phyloP scores from a whole-genome alignment of 2,888 invertebrate genomes.

The Onthophagus sagittarius region DNA sequence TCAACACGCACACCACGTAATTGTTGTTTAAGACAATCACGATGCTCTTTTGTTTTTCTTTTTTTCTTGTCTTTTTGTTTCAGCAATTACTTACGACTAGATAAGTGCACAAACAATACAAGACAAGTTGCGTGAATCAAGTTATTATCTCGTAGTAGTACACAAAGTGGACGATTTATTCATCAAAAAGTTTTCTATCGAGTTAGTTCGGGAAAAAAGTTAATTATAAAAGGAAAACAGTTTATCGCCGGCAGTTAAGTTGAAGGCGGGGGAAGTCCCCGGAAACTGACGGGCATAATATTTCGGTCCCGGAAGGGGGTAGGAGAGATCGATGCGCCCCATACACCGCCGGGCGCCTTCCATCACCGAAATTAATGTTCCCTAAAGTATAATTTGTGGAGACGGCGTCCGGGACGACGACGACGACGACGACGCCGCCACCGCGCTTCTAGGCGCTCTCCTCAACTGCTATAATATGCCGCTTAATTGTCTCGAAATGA shows the following conservation, averaged over 20 bases:
- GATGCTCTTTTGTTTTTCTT: no score
- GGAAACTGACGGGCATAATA: neutral
- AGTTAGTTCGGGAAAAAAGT: neutral
- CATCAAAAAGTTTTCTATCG: no score
- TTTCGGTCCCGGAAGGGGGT: neutral
- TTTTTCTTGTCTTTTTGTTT: no score
- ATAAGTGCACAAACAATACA: no score
- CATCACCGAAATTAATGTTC: constrained; percentile 54
- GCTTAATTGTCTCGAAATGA: constrained; percentile 56
- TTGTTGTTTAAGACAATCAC: no score
- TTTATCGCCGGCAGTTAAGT: neutral
- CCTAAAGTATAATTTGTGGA: constrained; percentile 54
- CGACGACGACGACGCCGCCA: constrained; percentile 30
- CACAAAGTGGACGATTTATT: no score
- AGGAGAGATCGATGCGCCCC: constrained; percentile 25
- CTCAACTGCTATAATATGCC: constrained; percentile 53
- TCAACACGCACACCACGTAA: neutral
- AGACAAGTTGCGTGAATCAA: no score
- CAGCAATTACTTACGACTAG: no score
- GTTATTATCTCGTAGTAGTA: no score
- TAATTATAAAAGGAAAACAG: neutral
- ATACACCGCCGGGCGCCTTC: constrained; percentile 36
- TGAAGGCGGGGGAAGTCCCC: neutral
- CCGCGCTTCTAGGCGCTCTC: constrained; percentile 47
- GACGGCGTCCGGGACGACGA: constrained; percentile 44